Evolutionary conservation across 2,888 invertebrate species (phyloP), one percentile per base, ranked within the genome.

Genomic region (Elegia similella): DNA sequence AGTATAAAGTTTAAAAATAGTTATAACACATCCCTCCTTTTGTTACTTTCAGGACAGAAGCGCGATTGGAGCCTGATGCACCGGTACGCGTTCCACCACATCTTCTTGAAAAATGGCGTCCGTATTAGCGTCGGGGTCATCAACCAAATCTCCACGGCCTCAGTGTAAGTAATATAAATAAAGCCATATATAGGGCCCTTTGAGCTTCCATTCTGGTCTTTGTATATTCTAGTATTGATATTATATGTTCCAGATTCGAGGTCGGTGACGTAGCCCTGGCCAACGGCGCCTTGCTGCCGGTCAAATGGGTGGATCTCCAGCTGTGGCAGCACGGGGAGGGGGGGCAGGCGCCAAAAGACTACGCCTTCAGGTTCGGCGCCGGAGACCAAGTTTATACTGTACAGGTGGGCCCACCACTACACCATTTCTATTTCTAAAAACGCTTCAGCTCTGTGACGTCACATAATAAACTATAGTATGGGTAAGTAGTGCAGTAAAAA

Each of bases 31-130:
- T 23, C 2, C 23, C 23, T 23, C 2, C 5, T 3, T 23, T 23
- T 23, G 5, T 3, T 23, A 23, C 23, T 30, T 48, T 7, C 68
- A 93, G 96, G 95, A 59, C 86, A 93, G 42, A 94, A 93, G 63
- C 91, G 96, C 15, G 95, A 96, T 70, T 96, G 96, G 93, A 93
- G 92, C 42, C 80, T 95, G 63, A 93, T 96, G 88, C 95, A 96
- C 75, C 91, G 96, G 12, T 96, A 96, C 78, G 95, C 94, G 2
- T 95, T 96, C 80, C 95, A 96, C 80, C 95, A 95, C 77, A 93
- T 96, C 38, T 95, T 95, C 74, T 85, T 96, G 55, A 93, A 94
- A 43, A 94, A 96, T 74, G 95, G 95, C 13, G 92, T 93, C 47
- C 93, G 91, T 68, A 92, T 95, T 62, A 93, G 94, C 58, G 92